Base-by-base conservation (phyloP, 1,140 invertebrate species). In the Drosophila novamexicana region DNA sequence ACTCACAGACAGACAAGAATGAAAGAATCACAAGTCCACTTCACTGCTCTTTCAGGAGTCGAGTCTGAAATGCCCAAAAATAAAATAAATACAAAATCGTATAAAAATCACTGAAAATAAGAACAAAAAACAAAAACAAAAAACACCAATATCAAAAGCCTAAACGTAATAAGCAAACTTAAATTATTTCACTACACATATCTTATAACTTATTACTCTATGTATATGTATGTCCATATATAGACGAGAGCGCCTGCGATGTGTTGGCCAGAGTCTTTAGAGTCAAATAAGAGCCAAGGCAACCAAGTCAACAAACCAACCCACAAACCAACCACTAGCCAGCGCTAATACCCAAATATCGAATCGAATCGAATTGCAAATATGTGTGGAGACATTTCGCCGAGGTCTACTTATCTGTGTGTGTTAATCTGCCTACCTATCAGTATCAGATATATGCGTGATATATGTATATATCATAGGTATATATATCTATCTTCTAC, bases 341-440 rank as follows among this genome's bases (percentile, higher is more conserved):
- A 86, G 82, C 82, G 79, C 83, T 86, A 79, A 79, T 81, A 77
- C 80, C 83, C 80, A 82, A 80, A 83, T 67, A 81, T 53, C 73
- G 68, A 69, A 81, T 70, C 74, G 63, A 76, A 58, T 58, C 34
- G 75, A 76, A 75, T 72, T 73, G 37, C 32, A 68, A 56, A 66
- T 70, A 52, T 69, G 54, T 86, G 74, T 81, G 72, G 83, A 86
- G 82, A 86, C 72, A 79, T 86, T 90, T 91, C 88, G 88, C 72
- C 80, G 88, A 77, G 77, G 76, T 77, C 69, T 85, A 61, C 57
- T 69, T 62, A 54, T 16, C 40, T 42, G 29, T 57, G 54, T 66
- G 61, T 49, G 61, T 45, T 67, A 50, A 18, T 39, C 54, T 52
- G 50, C 45, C 39, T 59, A 59, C 47, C 47, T 71, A 63, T 66